Percentiles rank a stretch among this genome's conserved stretches.
phyloP scores from a whole-genome alignment of 2,113 vertebrate species.

The Steatornis caripensis region DNA sequence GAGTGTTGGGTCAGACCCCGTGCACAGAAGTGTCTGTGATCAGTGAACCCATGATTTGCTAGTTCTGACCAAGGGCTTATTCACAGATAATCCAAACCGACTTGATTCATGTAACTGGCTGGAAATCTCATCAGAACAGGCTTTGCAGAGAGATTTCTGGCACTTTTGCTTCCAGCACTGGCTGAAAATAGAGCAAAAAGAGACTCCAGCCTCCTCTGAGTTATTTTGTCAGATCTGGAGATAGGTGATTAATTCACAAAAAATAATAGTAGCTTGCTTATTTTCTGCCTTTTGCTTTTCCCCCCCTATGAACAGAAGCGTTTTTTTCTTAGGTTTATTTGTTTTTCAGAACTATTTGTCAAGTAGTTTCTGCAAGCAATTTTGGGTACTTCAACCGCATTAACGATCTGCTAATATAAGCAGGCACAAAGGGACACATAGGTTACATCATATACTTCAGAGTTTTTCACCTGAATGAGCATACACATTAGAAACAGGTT shows the following conservation, averaged over 20 bases:
- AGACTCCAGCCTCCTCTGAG: neutral
- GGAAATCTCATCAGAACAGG: constrained; percentile 27
- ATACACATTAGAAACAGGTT: neutral
- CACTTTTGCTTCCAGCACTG: neutral
- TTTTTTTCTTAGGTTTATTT: neutral
- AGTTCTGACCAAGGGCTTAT: neutral
- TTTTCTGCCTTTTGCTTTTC: neutral
- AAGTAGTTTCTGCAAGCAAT: neutral
- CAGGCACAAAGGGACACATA: rapidly evolving
- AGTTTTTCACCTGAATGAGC: neutral
- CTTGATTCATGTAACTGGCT: constrained; percentile 28
- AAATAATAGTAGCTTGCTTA: neutral
- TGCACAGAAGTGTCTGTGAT: neutral
- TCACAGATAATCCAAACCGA: constrained; percentile 18
- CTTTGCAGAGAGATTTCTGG: constrained; percentile 20
- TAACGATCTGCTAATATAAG: neutral
- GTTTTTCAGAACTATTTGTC: neutral
- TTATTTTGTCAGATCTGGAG: neutral
- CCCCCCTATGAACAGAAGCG: neutral
- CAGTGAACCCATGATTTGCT: constrained; percentile 4
- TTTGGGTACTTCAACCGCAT: neutral
- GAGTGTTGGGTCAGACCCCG: neutral
- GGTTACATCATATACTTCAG: neutral
- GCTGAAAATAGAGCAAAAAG: constrained; percentile 4
- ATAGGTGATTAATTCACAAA: neutral